phyloP scores from a whole-genome alignment of 2,797 vertebrate genomes.

The Aulostomus chinensis region DNA sequence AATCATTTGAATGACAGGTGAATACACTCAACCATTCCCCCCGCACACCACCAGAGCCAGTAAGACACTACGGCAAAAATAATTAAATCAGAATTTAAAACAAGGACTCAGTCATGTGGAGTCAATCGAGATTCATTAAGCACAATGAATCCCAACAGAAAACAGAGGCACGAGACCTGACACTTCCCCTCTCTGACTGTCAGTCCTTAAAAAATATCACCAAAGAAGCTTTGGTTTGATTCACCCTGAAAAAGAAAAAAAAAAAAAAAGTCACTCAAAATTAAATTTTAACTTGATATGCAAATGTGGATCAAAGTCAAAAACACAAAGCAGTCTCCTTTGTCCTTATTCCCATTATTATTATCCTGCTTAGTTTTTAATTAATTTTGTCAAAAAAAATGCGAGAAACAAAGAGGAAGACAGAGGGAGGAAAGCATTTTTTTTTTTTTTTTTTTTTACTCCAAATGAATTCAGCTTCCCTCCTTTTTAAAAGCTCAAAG shows the following conservation, averaged over 20 bases:
- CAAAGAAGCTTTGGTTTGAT: background rate
- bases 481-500: slow-evolving; percentile 40
- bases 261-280: slow-evolving; percentile 46
- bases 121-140: slow-evolving; percentile 29
- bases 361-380: slow-evolving; percentile 62
- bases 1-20: slow-evolving; percentile 33
- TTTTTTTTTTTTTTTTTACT: slow-evolving; percentile 27
- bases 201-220: too few species aligned
- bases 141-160: slow-evolving; percentile 23
- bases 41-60: slow-evolving; percentile 10
- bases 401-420: slow-evolving; percentile 32
- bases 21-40: slow-evolving; percentile 11
- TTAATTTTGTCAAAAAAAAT: slow-evolving; percentile 54
- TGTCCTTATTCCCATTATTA: slow-evolving; percentile 48
- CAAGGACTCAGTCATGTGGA: slow-evolving; percentile 24
- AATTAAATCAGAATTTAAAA: slow-evolving; percentile 41
- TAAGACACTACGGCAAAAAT: slow-evolving; percentile 24
- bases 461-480: slow-evolving; percentile 28
- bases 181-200: background rate
- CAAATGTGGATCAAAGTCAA: slow-evolving; percentile 32
- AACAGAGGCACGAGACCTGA: slow-evolving; percentile 20
- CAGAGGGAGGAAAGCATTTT: background rate
- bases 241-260: too few species aligned
- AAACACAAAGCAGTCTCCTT: slow-evolving; percentile 35
- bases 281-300: slow-evolving; percentile 7